Conservation (phyloP, 2,888 invertebrate genomes). For the Drosophila subquinaria region DNA sequence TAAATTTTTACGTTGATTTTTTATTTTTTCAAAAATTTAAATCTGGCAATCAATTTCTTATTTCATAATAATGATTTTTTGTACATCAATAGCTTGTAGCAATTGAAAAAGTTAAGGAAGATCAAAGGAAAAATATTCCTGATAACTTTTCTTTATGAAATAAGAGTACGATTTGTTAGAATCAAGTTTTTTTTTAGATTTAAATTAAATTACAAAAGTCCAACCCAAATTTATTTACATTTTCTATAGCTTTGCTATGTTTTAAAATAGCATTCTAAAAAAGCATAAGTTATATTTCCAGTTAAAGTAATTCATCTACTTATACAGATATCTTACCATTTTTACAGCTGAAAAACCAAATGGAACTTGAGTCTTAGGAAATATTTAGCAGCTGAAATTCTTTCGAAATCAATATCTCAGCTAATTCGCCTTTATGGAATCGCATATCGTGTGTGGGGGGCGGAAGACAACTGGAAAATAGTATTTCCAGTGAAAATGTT, state of each 20-base stretch:
- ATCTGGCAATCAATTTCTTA: too few relatives aligned
- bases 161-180: too few relatives aligned
- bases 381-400: slow-evolving; percentile 10
- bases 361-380: slow-evolving; percentile 11
- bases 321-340: neutral
- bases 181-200: too few relatives aligned
- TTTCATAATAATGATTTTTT: too few relatives aligned
- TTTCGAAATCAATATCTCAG: slow-evolving; percentile 16
- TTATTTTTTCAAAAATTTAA: too few relatives aligned
- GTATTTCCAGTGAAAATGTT: slow-evolving; percentile 23
- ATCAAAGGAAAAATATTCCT: too few relatives aligned
- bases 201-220: neutral
- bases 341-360: neutral
- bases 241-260: neutral
- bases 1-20: too few relatives aligned
- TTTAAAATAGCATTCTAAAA: neutral
- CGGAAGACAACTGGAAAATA: neutral
- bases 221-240: neutral
- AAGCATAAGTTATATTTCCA: neutral
- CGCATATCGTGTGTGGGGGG: neutral
- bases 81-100: too few relatives aligned
- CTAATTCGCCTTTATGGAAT: slow-evolving; percentile 1
- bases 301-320: neutral
- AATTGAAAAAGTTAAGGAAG: too few relatives aligned
- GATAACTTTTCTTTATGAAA: too few relatives aligned